Evolutionary conservation across 2,797 vertebrate genomes (phyloP).

Genomic region (Coluber constrictor): DNA sequence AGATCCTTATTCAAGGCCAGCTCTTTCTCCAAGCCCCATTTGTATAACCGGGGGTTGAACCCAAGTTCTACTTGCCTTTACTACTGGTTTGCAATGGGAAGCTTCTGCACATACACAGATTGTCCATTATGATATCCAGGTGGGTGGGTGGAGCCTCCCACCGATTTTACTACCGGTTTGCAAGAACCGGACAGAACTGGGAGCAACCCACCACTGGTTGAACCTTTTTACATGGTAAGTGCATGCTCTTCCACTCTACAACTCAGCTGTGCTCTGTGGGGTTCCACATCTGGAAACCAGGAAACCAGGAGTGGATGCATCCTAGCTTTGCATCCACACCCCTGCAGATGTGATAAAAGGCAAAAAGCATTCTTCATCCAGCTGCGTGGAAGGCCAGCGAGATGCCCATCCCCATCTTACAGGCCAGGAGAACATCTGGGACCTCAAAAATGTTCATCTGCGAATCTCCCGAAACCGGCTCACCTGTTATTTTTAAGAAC

Average conservation of each 20-base stretch:
- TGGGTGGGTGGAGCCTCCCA: too few species aligned
- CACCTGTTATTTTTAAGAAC: slow-evolving; percentile 63
- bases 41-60: neutral
- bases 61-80: neutral
- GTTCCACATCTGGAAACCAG: neutral
- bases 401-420: neutral
- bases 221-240: neutral
- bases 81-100: too few species aligned
- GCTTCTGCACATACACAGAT: too few species aligned
- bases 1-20: neutral
- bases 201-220: too few species aligned
- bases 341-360: neutral
- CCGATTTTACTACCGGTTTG: too few species aligned
- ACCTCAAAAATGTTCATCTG: neutral
- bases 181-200: too few species aligned
- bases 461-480: neutral
- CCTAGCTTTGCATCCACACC: neutral
- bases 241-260: neutral
- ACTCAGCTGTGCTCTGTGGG: neutral
- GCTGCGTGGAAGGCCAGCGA: neutral
- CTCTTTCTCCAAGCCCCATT: neutral
- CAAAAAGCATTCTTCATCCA: neutral
- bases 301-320: neutral
- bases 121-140: too few species aligned
- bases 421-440: fast-evolving